These are phyloP conservation scores for Diadophis punctatus DNA, from an alignment of 2,113 vertebrate genomes.

Conservation along the genomic window DNA sequence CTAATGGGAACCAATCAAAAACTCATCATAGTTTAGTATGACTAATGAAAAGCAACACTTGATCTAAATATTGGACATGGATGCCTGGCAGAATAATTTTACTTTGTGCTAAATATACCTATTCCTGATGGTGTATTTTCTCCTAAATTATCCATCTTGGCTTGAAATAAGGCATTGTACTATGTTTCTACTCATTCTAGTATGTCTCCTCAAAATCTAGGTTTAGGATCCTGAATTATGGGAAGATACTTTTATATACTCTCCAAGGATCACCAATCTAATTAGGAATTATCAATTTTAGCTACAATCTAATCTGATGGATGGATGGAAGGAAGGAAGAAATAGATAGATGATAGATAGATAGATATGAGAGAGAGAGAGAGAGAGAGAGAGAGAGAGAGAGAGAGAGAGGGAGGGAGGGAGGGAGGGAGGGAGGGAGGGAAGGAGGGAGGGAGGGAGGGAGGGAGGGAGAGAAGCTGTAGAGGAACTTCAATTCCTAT, in stretches of 20 bases:
- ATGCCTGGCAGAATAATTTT: slow-evolving; percentile 21
- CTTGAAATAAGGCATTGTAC: slow-evolving; percentile 28
- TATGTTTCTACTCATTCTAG: slow-evolving; percentile 6
- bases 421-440: no score
- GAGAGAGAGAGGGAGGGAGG: no score
- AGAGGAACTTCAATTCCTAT: neutral
- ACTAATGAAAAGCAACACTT: slow-evolving; percentile 13
- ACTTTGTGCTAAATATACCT: slow-evolving; percentile 33
- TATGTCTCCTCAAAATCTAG: slow-evolving; percentile 20
- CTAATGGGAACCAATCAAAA: neutral
- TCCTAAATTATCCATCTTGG: slow-evolving; percentile 20
- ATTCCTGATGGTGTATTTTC: slow-evolving; percentile 21
- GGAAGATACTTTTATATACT: neutral
- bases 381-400: no score
- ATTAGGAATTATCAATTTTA: slow-evolving; percentile 21
- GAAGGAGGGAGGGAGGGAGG: no score
- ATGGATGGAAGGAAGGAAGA: neutral
- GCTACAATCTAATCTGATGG: neutral
- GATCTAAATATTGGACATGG: slow-evolving; percentile 25
- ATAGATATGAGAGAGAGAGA: no score
- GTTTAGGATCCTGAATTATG: slow-evolving; percentile 6
- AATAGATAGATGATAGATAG: no score
- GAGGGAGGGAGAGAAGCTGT: no score
- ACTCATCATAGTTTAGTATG: neutral
- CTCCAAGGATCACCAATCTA: slow-evolving; percentile 19